Evolutionary conservation across 2,888 invertebrate species (phyloP).

Genomic region (Melikaiella ostensackeni): DNA sequence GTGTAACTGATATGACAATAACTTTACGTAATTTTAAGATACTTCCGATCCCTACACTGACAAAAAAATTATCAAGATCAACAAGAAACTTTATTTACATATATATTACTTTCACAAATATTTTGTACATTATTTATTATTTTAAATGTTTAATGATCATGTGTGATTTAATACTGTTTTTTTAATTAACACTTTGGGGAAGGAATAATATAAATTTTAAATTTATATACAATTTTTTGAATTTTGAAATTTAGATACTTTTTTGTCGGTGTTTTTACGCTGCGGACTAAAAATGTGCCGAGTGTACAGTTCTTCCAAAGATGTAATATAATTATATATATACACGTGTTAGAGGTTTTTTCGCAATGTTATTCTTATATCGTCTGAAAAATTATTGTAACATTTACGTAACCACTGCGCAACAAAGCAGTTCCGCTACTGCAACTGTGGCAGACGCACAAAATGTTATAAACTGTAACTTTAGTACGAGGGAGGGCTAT

Average conservation of each 20-base stretch:
- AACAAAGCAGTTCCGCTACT: slow-evolving; percentile 26
- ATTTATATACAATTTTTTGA: background rate
- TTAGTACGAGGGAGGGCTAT: slow-evolving; percentile 2
- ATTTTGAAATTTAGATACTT: background rate
- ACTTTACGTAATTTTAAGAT: slow-evolving; percentile 37
- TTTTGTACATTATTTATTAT: background rate
- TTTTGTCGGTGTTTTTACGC: slow-evolving; percentile 37
- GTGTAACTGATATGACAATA: slow-evolving; percentile 34
- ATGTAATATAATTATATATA: slow-evolving; percentile 34
- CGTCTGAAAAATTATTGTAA: slow-evolving; percentile 7
- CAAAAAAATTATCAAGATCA: slow-evolving; percentile 5
- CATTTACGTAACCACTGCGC: slow-evolving; percentile 19
- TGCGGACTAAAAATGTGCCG: slow-evolving; percentile 32
- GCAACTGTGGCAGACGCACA: slow-evolving; percentile 33
- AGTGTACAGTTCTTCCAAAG: slow-evolving; percentile 38
- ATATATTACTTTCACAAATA: background rate
- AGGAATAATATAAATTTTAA: background rate
- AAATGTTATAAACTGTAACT: slow-evolving; percentile 31
- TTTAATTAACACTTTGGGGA: background rate
- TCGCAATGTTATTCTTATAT: slow-evolving; percentile 33
- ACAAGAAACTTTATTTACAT: background rate
- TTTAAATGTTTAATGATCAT: too few relatives aligned
- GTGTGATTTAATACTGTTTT: background rate
- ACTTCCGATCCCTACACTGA: slow-evolving; percentile 24
- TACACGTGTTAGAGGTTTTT: slow-evolving; percentile 25